These are phyloP conservation scores for Diorhabda carinulata DNA, from an alignment of 1,140 invertebrate species.

Conservation along the genomic window DNA sequence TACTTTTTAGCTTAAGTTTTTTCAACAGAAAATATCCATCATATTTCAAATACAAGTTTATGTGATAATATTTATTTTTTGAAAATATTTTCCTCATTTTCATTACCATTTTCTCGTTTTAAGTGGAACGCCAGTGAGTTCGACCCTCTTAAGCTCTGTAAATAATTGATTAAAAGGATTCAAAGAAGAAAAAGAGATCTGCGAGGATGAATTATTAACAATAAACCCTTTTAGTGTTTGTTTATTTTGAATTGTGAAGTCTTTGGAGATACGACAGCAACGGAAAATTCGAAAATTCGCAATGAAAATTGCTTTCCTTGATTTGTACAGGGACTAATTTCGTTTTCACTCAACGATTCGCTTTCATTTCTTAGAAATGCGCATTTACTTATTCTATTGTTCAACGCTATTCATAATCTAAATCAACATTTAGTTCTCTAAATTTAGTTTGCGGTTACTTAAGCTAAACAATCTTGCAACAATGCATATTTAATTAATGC, in stretches of 20 bases:
- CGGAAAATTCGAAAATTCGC: background rate
- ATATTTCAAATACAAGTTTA: too few species aligned
- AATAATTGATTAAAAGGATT: conserved; percentile 30
- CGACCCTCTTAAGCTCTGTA: conserved; percentile 11
- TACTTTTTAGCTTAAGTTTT: too few species aligned
- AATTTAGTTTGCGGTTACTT: background rate
- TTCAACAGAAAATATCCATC: too few species aligned
- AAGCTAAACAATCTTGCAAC: too few species aligned
- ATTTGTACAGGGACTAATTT: background rate
- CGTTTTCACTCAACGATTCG: background rate
- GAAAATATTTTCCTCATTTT: background rate
- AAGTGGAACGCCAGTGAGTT: background rate
- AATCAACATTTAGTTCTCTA: background rate
- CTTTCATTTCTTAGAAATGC: background rate
- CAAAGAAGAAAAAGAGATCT: conserved; percentile 22
- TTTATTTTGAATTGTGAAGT: conserved; percentile 21
- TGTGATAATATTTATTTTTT: too few species aligned
- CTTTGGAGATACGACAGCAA: background rate
- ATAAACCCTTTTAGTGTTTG: conserved; percentile 29
- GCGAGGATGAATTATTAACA: conserved; percentile 28
- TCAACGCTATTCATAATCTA: background rate
- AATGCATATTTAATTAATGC: too few species aligned
- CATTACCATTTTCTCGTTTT: background rate
- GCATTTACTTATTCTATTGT: background rate
- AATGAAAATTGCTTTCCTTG: conserved; percentile 2